These are phyloP conservation scores for Mycalesis mineus DNA, from an alignment of 2,888 invertebrate species.

Conservation along the genomic window DNA sequence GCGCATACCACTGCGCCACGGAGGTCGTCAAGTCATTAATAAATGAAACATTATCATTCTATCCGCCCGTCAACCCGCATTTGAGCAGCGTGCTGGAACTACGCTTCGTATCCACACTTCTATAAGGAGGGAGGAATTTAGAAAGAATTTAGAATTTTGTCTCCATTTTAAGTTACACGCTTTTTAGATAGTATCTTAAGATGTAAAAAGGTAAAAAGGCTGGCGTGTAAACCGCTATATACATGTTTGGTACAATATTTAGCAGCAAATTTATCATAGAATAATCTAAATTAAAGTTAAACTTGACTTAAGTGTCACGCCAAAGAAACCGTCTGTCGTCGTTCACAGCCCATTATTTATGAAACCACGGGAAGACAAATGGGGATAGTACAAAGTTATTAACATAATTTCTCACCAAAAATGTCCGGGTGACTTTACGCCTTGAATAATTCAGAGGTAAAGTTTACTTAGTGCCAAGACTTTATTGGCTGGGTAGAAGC, in stretches of 20 bases:
- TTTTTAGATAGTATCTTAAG: too few species aligned
- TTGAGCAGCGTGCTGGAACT: too few species aligned
- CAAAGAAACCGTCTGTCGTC: constrained; percentile 3
- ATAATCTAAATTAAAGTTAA: constrained; percentile 4
- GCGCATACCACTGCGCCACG: too few species aligned
- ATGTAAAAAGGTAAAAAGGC: too few species aligned
- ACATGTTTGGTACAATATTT: not conserved
- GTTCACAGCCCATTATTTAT: constrained; percentile 10
- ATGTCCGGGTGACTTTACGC: constrained; percentile 65
- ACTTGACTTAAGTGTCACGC: not conserved
- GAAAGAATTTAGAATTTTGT: too few species aligned
- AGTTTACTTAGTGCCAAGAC: constrained; percentile 62
- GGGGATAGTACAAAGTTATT: constrained; percentile 66
- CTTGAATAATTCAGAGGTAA: constrained; percentile 69
- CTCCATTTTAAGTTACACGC: too few species aligned
- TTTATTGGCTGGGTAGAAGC: constrained; percentile 61
- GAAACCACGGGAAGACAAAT: constrained; percentile 52
- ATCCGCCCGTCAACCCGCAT: too few species aligned
- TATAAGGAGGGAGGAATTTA: too few species aligned
- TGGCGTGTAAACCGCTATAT: too few species aligned
- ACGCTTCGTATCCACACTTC: too few species aligned
- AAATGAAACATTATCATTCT: too few species aligned
- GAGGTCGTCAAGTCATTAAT: too few species aligned
- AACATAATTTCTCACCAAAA: constrained; percentile 73
- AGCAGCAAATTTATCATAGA: not conserved